Base-by-base conservation (phyloP, 2,888 invertebrate species). In the Eurois occulta region DNA sequence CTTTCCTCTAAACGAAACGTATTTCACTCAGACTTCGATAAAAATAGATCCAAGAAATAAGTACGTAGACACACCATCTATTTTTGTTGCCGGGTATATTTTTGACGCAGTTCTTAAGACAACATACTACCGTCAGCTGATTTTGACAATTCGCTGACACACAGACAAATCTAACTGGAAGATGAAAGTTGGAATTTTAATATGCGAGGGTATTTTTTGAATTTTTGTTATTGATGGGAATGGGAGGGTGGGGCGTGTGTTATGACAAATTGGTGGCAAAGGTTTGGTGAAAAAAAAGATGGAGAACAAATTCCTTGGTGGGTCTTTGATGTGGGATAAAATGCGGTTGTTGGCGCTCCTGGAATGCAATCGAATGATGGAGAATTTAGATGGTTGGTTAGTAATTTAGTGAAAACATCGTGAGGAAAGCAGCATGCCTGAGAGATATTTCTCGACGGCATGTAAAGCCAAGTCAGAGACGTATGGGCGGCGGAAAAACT, bases 51-150 rank as follows among this genome's bases (percentile, higher is more conserved):
- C 43, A 73, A 89, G 81, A 83, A 88, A 90, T 91, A 91, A 91
- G 90, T 88, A 88, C 83, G 81, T 82, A 81, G 86, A 83, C 85
- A 86, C 85, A 73, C 76, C 75, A 72, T 87, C 91, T 91, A 91
- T 91, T 91, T 89, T 83, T 65, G 85, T 86, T 78, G 43, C 75
- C 81, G 67, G 71, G 84, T 86, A 84, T 89, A 90, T 90, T 91
- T 91, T 89, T 89, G 90, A 91, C 90, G 91, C 88, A 88, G 87
- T 87, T 85, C 84, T 66, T 71, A 79, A 86, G 83, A 88, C 86
- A 90, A 91, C 87, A 88, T 84, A 87, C 84, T 75, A 80, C 82
- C 86, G 90, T 87, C 92, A 92, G 91, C 90, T 91, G 92, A 91
- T 88, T 88, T 89, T 91, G 89, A 91, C 89, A 91, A 88, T 89